Evolutionary conservation across 2,888 invertebrate species (phyloP), one percentile per base, ranked within the genome.

Genomic region (Morinoia aosen): DNA sequence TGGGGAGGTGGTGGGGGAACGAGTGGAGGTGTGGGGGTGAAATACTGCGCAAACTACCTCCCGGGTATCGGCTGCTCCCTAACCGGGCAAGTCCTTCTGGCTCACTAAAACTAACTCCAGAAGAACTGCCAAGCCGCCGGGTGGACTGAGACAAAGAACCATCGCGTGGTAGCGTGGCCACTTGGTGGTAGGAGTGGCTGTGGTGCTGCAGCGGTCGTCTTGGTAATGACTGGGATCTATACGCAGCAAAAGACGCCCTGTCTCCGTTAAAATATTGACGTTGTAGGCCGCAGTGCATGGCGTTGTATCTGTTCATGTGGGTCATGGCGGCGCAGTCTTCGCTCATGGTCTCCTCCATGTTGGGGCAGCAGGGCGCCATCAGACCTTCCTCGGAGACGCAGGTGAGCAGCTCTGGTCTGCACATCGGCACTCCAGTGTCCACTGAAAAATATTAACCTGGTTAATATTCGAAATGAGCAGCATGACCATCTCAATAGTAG

Each of bases 361-460:
- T 96, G 91, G 96, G 96, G 91, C 96, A 96, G 76, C 96, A 96
- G 58, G 96, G 96, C 12, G 96, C 96, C 39, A 96, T 64, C 56
- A 96, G 57, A 11, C 96, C 96, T 91, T 96, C 96, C 90, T 96
- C 96, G 19, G 96, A 96, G 88, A 96, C 96, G 91, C 96, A 96
- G 16, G 96, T 96, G n/a, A 96, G 96, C 76, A 96, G 95, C 91
- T 96, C 96, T 3, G 96, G 96, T 61, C 94, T 95, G 48, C 95
- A 91, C 58, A 91, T 76, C 1, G 97, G 96, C 76, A 97, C 97
- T 40, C 97, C 97, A 25, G 97, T 95, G 97, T 98, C 98, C 57
- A 98, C 58, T 76, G 76, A 10, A 76, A 76, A 76, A 76, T 16
- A 19, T 76, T 76, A 76, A 8, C 25, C 0, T 3, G 14, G 7